Evolutionary conservation across 2,797 vertebrate species (phyloP), one percentile per base, ranked within the genome.

Genomic region (Gymnoscopelus braueri): DNA sequence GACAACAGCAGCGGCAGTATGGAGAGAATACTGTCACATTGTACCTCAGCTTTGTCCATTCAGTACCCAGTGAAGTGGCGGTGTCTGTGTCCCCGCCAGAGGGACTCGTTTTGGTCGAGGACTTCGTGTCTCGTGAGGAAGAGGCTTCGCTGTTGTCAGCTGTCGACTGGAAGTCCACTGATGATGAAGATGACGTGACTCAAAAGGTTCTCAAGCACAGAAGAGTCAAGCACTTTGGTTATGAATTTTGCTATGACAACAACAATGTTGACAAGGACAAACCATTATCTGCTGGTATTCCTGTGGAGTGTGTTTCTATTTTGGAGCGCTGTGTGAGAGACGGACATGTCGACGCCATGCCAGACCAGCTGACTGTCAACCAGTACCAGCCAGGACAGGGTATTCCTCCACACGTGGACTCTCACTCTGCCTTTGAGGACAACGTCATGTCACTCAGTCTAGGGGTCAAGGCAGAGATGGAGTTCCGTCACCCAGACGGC

Each of bases 391-490:
- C 95, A 81, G 98, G 98, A 67, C 96, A 99, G 84, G 97, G 97
- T 77, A 99, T 99, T 74, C 98, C 98, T 15, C 95, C 96, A 67
- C 98, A 99, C 60, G 93, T 96, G 82, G 97, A 99, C 89, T 98
- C 97, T 9, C 98, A 99, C 91, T 98, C 97, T 51, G 94, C 97
- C 65, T 99, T 99, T 87, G 96, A 97, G 77, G 96, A 97, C 93
- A 94, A 96, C 76, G 96, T 99, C 72, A 59, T 96, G 64, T 98
- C 97, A 26, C 93, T 99, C 79, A 98, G 97, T 88, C 92, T 99
- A 71, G 97, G 93, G 5, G 78, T 91, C 65, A 89, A 93, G 92
- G 94, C 95, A 0, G 96, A 98, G 83, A 99, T 99, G 97, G 97
- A 99, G 90, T 99, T 99, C 84, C 96, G 96, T 53, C 96, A 98